Evolutionary conservation across 1,140 invertebrate genomes (phyloP).

Genomic region (Temnothorax nylanderi): DNA sequence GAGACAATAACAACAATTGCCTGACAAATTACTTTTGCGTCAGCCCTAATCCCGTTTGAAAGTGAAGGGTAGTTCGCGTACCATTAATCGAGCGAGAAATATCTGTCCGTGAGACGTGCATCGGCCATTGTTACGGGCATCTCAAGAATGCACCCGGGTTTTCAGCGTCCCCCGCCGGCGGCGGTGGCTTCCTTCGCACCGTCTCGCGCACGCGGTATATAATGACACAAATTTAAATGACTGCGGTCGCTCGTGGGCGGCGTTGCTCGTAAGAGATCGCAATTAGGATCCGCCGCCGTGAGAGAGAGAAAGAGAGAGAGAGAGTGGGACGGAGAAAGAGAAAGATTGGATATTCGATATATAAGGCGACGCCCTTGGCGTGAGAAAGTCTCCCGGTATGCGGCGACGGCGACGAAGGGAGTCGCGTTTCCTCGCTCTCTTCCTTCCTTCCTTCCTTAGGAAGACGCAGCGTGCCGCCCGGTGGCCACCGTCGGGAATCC

Average conservation of each 20-base stretch:
- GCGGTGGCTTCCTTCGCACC: slow-evolving; percentile 18
- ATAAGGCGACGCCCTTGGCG: slow-evolving; percentile 73
- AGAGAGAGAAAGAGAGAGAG: slow-evolving; percentile 5
- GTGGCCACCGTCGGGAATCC: neutral
- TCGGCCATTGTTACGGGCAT: neutral
- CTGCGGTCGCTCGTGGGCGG: slow-evolving; percentile 76
- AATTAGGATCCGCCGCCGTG: slow-evolving; percentile 72
- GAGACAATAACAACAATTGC: neutral
- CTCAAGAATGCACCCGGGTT: slow-evolving; percentile 5
- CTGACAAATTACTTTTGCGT: neutral
- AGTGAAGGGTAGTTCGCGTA: neutral
- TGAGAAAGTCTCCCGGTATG: slow-evolving; percentile 74
- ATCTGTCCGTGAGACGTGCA: neutral
- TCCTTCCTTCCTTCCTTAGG: slow-evolving; percentile 73
- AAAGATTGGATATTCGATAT: slow-evolving; percentile 67
- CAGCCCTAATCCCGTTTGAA: neutral
- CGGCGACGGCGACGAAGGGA: neutral
- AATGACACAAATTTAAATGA: slow-evolving; percentile 80
- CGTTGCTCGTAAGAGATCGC: slow-evolving; percentile 73
- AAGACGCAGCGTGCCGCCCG: slow-evolving; percentile 51
- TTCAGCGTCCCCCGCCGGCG: slow-evolving; percentile 44
- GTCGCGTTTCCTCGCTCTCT: slow-evolving; percentile 66
- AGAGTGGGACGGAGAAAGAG: neutral
- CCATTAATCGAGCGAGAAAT: slow-evolving; percentile 22
- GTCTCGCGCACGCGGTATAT: slow-evolving; percentile 60